A percentile compares a stretch with the other conserved stretches of the same genome.
Conservation (phyloP, 2,113 vertebrate genomes). For the Phylloscopus trochiloides region DNA sequence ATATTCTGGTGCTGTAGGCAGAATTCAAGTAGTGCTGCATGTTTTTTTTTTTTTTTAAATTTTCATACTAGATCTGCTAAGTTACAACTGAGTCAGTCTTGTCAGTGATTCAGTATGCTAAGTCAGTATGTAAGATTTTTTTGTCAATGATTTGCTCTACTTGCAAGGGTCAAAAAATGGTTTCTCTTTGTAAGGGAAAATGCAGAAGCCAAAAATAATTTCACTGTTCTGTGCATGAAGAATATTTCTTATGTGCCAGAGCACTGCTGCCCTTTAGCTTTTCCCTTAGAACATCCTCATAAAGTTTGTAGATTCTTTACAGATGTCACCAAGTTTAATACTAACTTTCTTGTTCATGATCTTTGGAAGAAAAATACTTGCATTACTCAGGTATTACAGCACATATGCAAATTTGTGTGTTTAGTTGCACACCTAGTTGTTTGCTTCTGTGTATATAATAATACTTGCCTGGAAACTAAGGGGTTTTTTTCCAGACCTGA, state of each 20-base stretch:
- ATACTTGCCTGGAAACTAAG: not conserved
- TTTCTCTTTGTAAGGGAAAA: not conserved
- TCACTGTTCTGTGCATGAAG: not conserved
- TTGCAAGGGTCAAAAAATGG: not conserved
- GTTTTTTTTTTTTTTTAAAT: not conserved
- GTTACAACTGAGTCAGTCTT: not conserved
- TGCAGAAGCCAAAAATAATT: not conserved
- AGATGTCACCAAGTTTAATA: not conserved
- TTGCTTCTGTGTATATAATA: not conserved
- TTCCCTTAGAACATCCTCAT: not conserved
- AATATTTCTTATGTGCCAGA: not conserved
- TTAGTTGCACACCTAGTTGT: not conserved
- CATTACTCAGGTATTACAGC: not conserved
- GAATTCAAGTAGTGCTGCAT: not conserved
- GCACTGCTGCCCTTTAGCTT: not conserved
- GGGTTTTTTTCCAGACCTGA: not conserved
- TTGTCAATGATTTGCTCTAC: not conserved
- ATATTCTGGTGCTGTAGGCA: not conserved
- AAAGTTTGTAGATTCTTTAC: not conserved
- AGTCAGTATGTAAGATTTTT: not conserved
- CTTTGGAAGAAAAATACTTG: not conserved
- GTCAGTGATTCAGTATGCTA: not conserved
- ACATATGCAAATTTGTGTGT: not conserved
- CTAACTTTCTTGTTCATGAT: not conserved
- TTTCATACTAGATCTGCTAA: not conserved